A percentile compares a stretch with the other conserved stretches of the same genome.
phyloP scores from a whole-genome alignment of 2,113 vertebrate species.

The Menura novaehollandiae region DNA sequence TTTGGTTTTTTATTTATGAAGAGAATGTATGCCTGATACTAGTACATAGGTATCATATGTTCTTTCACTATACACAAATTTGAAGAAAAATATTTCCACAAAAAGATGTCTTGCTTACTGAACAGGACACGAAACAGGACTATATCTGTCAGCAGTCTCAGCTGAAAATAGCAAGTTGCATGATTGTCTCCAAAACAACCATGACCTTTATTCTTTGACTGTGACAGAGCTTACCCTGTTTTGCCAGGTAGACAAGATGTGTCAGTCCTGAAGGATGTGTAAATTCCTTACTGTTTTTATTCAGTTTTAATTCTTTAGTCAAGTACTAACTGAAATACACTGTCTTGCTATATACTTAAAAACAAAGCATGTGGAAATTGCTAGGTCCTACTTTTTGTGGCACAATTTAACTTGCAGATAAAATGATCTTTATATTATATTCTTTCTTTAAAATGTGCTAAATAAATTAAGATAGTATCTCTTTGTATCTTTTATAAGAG shows the following conservation, averaged over 20 bases:
- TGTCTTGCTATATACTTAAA: background rate
- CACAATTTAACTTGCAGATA: background rate
- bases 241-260: background rate
- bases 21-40: background rate
- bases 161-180: background rate
- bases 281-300: background rate
- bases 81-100: background rate
- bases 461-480: background rate
- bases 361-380: background rate
- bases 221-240: background rate
- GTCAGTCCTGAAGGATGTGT: background rate
- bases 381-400: background rate
- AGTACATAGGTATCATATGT: background rate
- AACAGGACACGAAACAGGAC: background rate
- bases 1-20: background rate
- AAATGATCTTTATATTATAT: background rate
- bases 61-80: background rate
- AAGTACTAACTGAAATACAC: background rate
- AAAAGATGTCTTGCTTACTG: background rate
- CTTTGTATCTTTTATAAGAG: background rate
- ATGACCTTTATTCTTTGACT: background rate
- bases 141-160: background rate
- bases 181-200: background rate
- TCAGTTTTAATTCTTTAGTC: background rate
- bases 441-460: background rate